Base-by-base conservation (phyloP, 2,888 invertebrate genomes). In the Lasioglossum oenotherae region DNA sequence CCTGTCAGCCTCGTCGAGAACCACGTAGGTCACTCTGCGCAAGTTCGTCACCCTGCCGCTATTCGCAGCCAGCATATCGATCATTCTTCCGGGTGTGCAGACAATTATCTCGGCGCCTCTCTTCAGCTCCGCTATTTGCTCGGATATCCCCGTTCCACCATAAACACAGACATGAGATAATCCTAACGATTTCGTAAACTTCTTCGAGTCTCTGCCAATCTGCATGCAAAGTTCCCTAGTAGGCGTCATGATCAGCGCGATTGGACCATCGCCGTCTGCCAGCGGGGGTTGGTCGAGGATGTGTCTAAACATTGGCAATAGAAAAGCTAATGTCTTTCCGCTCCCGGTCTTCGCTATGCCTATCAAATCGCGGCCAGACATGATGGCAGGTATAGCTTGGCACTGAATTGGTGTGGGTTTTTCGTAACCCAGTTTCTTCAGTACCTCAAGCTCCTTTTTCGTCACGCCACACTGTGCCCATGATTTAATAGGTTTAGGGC, bases 381-480 rank as follows among this genome's bases (percentile, higher is more conserved):
- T 99, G 85, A 99, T 98, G 44, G 98, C 98, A 6, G 98, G 98
- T 93, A 99, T 98, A 4, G 99, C 99, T 96, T 99, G 99, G 80
- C 98, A 97, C 95, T 99, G 99, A 93, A 99, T 99, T 0, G 99
- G 99, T 0, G 99, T 99, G 0, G 99, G 99, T 95, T 99, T 99
- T 92, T 99, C 99, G 95, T 99, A 99, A 83, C 97, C 97, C 82
- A 98, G 96, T 95, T 97, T 98, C 95, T 98, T 99, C 82, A 99
- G 95, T 89, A 98, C 97, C 92, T 99, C 99, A 95, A 99, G 96
- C 94, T 99, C 98, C 94, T 99, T 99, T 94, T 98, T 98, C 86
- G 98, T 98, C 35, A 99, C 98, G 8, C 99, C 99, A 94, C 99
- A 99, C 93, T 99, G 99, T 0, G 99, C 99, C 99, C 99, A 99